Conservation (phyloP, 2,888 invertebrate species). For the Odontomyia ornata region DNA sequence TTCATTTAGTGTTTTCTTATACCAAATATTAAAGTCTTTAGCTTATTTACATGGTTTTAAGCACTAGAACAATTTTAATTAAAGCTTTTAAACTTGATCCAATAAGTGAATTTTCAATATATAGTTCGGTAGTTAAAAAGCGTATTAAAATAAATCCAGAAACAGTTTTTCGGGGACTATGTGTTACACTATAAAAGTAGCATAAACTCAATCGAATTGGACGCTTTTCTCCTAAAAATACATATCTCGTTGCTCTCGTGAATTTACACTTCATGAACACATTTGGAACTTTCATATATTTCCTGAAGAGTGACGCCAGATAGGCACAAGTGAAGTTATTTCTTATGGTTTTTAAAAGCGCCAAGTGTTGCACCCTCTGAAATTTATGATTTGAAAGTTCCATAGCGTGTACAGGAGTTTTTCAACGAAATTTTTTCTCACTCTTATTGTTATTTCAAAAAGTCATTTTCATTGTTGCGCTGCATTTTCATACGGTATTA, state of each 20-base stretch:
- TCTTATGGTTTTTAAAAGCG: not conserved
- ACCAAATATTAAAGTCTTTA: no score
- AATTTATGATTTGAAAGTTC: not conserved
- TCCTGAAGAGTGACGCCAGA: not conserved
- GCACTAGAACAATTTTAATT: no score
- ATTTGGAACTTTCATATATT: not conserved
- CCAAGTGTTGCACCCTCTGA: not conserved
- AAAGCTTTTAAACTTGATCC: no score
- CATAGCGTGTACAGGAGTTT: not conserved
- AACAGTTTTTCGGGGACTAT: no score
- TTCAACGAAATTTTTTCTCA: not conserved
- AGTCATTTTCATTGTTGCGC: not conserved
- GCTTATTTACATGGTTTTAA: no score
- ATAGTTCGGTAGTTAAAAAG: no score
- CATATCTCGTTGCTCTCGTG: not conserved
- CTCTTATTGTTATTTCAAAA: not conserved
- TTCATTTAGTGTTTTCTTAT: no score
- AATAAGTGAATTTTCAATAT: no score
- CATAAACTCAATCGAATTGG: no score
- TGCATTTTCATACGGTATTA: no score
- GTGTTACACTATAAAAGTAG: no score
- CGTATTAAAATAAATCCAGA: no score
- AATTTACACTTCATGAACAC: slow-evolving; percentile 3
- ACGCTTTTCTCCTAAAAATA: slow-evolving; percentile 2
- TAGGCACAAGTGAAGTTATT: not conserved